Conservation (phyloP, 37 sponge, comb jelly and placozoan species). For the Beroe ovata region DNA sequence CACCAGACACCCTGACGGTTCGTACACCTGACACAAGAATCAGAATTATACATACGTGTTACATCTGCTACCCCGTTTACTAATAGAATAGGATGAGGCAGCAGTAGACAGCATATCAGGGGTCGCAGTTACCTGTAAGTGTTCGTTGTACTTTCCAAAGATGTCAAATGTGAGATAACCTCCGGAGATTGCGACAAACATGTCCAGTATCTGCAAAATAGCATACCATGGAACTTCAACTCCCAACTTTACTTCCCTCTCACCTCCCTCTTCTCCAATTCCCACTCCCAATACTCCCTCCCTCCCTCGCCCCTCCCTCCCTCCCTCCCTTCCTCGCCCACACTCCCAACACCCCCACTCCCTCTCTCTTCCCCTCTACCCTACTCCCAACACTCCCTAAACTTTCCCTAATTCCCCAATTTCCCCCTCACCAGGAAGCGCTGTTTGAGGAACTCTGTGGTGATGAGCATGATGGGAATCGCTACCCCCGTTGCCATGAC, state of each 20-base stretch:
- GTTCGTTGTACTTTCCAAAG: slow-evolving; percentile 51
- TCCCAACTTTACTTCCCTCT: background rate
- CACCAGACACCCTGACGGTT: slow-evolving; percentile 3
- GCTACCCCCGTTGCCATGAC: slow-evolving; percentile 36
- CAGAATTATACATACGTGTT: background rate
- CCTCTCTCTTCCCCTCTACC: too few relatives aligned
- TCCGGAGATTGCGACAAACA: slow-evolving; percentile 64
- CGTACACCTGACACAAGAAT: slow-evolving; percentile 67
- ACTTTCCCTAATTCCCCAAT: too few relatives aligned
- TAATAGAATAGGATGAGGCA: too few relatives aligned
- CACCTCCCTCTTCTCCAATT: background rate
- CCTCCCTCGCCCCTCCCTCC: too few relatives aligned
- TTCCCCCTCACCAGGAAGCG: slow-evolving; percentile 41
- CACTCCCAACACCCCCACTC: too few relatives aligned
- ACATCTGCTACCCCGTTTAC: too few relatives aligned
- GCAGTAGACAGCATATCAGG: too few relatives aligned
- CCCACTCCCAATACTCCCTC: background rate
- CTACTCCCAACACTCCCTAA: too few relatives aligned
- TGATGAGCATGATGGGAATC: slow-evolving; percentile 67
- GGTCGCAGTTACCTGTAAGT: slow-evolving; percentile 59
- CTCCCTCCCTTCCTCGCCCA: background rate
- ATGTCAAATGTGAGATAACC: slow-evolving; percentile 51
- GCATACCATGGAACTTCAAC: too few relatives aligned
- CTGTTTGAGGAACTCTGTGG: slow-evolving; percentile 49
- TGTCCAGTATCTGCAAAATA: slow-evolving; percentile 53